Evolutionary conservation across 1,140 invertebrate species (phyloP).

Genomic region (Drosophila quadrilineata): DNA sequence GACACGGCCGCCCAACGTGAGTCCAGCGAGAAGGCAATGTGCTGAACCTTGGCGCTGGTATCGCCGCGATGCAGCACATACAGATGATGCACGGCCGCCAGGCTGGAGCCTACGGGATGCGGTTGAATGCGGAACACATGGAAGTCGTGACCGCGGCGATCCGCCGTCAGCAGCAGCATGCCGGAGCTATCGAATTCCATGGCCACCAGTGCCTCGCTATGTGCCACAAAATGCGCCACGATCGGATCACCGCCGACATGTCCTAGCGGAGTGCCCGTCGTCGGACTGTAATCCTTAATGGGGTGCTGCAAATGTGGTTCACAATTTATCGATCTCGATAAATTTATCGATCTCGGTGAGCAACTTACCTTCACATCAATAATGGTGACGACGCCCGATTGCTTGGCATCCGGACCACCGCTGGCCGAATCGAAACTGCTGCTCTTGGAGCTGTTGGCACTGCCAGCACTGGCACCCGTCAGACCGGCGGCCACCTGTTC

Average conservation of each 20-base stretch:
- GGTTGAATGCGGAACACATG: conserved; percentile 97
- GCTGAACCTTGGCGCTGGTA: conserved; percentile 92
- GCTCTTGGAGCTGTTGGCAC: conserved; percentile 75
- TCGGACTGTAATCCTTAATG: conserved; percentile 78
- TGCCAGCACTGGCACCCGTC: conserved; percentile 83
- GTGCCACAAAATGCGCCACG: conserved; percentile 96
- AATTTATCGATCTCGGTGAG: no score
- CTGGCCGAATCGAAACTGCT: conserved; percentile 77
- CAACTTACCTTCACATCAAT: conserved; percentile 89
- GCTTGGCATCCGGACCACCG: conserved; percentile 85
- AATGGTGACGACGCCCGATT: conserved; percentile 93
- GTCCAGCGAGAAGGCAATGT: conserved; percentile 94
- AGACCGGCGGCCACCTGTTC: conserved; percentile 96
- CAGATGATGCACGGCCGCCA: conserved; percentile 97
- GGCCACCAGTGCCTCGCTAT: conserved; percentile 94
- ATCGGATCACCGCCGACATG: conserved; percentile 85
- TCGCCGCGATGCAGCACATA: conserved; percentile 96
- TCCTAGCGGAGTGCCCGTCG: conserved; percentile 62
- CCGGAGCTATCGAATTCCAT: conserved; percentile 96
- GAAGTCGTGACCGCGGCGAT: conserved; percentile 97
- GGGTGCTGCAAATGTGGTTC: conserved; percentile 48
- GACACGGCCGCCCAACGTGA: conserved; percentile 97
- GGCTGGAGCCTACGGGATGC: conserved; percentile 92
- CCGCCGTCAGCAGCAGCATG: conserved; percentile 94
- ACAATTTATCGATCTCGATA: background rate